Evolutionary conservation across 2,888 invertebrate genomes (phyloP).

Genomic region (Clostera curtula): DNA sequence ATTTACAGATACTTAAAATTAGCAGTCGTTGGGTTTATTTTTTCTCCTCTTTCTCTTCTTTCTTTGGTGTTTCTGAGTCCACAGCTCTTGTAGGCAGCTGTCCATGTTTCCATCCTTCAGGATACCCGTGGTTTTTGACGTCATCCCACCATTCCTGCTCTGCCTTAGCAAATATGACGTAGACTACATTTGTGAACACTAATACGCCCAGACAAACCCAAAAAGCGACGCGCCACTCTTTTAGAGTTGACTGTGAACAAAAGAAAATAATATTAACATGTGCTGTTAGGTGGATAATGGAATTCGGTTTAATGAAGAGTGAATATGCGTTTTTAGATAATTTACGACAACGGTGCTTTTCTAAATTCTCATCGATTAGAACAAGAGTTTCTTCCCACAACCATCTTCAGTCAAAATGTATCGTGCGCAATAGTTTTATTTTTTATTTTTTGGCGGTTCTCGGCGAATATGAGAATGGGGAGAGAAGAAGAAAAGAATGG

Average conservation of each 20-base stretch:
- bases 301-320: too few species aligned
- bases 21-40: constrained; percentile 27
- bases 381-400: too few species aligned
- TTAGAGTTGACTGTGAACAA: constrained; percentile 69
- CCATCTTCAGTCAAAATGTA: too few species aligned
- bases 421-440: too few species aligned
- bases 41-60: constrained; percentile 23
- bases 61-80: constrained; percentile 39
- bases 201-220: constrained; percentile 85
- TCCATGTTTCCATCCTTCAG: constrained; percentile 54
- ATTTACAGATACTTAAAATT: constrained; percentile 19
- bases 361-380: too few species aligned
- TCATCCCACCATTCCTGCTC: constrained; percentile 87
- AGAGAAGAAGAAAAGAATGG: too few species aligned
- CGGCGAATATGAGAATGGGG: too few species aligned
- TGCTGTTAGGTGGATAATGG: too few species aligned
- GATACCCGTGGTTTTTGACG: constrained; percentile 64
- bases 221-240: constrained; percentile 86
- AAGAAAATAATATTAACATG: constrained; percentile 8
- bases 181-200: constrained; percentile 79
- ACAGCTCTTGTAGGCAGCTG: constrained; percentile 35
- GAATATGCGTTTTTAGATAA: too few species aligned
- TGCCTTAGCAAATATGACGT: constrained; percentile 81
- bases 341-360: too few species aligned
- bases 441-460: too few species aligned